Conservation (phyloP, 2,113 vertebrate genomes). For the Sceloporus undulatus region DNA sequence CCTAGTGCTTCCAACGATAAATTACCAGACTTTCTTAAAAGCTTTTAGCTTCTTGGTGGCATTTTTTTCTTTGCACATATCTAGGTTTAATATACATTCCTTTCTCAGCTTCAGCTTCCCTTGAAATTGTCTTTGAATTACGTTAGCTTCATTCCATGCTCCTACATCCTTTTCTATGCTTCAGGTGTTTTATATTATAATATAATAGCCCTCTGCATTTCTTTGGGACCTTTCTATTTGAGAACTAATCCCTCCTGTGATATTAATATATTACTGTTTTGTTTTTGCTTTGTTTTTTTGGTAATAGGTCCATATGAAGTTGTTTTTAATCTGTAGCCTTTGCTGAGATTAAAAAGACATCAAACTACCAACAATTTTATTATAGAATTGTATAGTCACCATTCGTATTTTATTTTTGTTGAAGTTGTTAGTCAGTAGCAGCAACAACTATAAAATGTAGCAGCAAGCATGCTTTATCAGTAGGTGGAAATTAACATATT, state of each 20-base stretch:
- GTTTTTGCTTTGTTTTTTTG: no score
- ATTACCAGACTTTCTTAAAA: constrained; percentile 36
- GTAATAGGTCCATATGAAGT: not conserved
- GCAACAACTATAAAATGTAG: not conserved
- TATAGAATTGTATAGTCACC: not conserved
- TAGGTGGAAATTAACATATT: not conserved
- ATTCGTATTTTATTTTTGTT: not conserved
- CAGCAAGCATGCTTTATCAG: not conserved
- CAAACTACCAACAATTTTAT: not conserved
- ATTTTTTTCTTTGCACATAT: constrained; percentile 35
- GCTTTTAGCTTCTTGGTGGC: constrained; percentile 1
- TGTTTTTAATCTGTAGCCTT: not conserved
- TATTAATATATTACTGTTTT: constrained; percentile 24
- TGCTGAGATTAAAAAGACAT: not conserved
- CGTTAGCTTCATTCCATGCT: constrained; percentile 49
- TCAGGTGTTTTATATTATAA: constrained; percentile 57
- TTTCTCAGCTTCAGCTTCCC: constrained; percentile 49
- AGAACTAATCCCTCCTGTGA: constrained; percentile 46
- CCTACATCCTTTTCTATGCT: constrained; percentile 44
- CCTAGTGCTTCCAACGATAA: constrained; percentile 38
- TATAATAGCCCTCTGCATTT: constrained; percentile 45
- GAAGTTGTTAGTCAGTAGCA: not conserved
- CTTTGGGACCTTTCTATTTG: constrained; percentile 45
- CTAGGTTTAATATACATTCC: constrained; percentile 35
- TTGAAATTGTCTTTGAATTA: constrained; percentile 57